Evolutionary conservation across 1,140 invertebrate genomes (phyloP), one percentile per base, ranked within the genome.

Genomic region (Phymorhynchus buccinoides): DNA sequence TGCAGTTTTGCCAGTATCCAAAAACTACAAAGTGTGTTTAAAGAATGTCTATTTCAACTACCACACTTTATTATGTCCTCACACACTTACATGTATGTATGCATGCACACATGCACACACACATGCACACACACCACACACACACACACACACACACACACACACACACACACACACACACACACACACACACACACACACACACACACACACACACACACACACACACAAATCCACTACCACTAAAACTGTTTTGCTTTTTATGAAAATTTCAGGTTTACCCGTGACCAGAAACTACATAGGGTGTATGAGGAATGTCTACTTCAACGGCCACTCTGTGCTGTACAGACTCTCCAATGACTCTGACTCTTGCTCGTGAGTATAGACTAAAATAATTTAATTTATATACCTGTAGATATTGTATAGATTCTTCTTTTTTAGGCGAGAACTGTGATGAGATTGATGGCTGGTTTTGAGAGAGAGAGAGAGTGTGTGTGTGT

Each of bases 271-370:
- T 87, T 35, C 89, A 94, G 94, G 94, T 85, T 88, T 95, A 86
- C 90, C 92, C 44, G 94, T 94, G 3, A 93, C 93, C 41, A 94
- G 95, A 85, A 95, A 94, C 88, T 96, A 95, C 90, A 96, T 96
- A 90, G 97, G 97, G 22, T 97, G 96, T 87, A 91, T 98, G 0
- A 97, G 97, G 89, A 97, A 97, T 92, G 96, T 98, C 35, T 98
- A 97, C 92, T 97, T 97, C 91, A 98, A 98, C 92, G 97, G 97
- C 88, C 95, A 97, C 32, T 97, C 97, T 1, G 97, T 98, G 84
- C 94, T 98, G 75, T 97, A 97, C 90, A 96, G 97, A 90, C 92
- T 98, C 80, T 96, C 96, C 87, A 95, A 84, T 22, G 75, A 32
- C 48, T 89, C 88, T n/a, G 85, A 88, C 32, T 96, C 87, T 95